A percentile compares a stretch with the other conserved stretches of the same genome.
phyloP scores from a whole-genome alignment of 2,888 invertebrate genomes.

The Drosophila ezoana region DNA sequence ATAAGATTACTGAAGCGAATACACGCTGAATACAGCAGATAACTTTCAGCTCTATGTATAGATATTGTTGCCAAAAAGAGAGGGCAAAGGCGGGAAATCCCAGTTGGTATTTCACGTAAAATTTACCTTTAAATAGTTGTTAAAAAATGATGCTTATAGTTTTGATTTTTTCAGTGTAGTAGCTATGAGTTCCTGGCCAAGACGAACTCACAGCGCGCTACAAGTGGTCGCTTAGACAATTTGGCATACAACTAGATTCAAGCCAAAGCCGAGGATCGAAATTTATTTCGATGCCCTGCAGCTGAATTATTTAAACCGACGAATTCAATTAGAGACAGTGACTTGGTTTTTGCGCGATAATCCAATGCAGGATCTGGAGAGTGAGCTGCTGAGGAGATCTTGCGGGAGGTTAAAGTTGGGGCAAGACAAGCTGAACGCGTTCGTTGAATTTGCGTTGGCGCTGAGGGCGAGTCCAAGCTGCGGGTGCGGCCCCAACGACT shows the following conservation, averaged over 20 bases:
- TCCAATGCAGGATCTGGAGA: conserved; percentile 21
- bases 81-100: too few species aligned
- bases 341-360: conserved; percentile 78
- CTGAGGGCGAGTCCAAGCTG: conserved; percentile 71
- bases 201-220: conserved; percentile 46
- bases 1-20: too few species aligned
- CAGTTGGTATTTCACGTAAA: too few species aligned
- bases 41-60: too few species aligned
- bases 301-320: conserved; percentile 85
- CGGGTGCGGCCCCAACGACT: conserved; percentile 68
- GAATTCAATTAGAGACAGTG: conserved; percentile 85
- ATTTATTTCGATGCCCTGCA: conserved; percentile 82
- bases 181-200: conserved; percentile 32
- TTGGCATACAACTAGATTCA: conserved; percentile 44
- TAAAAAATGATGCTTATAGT: not conserved
- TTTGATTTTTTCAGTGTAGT: conserved; percentile 32
- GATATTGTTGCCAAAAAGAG: too few species aligned
- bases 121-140: too few species aligned
- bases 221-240: conserved; percentile 60
- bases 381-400: not conserved
- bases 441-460: conserved; percentile 73
- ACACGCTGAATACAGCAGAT: too few species aligned
- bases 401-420: not conserved
- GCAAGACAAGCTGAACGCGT: conserved; percentile 19
- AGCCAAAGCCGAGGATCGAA: conserved; percentile 51